Base-by-base conservation (phyloP, 2,113 vertebrate species). In the Corynorhinus townsendii region DNA sequence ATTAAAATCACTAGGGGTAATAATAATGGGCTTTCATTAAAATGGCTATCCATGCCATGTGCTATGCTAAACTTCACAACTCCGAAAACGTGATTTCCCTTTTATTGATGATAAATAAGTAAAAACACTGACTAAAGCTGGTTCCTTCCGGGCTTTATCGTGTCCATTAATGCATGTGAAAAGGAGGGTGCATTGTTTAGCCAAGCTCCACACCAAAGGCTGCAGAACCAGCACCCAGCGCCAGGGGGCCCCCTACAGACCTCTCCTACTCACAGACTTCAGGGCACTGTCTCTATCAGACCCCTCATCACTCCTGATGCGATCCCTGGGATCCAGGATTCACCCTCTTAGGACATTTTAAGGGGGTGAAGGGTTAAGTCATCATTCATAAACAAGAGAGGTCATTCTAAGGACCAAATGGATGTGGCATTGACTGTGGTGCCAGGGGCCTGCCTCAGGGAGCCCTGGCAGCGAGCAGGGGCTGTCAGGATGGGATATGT, bases 191-290 rank as follows among this genome's bases (percentile, higher is more conserved):
- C 19, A 11, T 6, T 35, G 33, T 19, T 52, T 5, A 11, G 45
- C 30, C 30, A n/a, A n/a, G 45, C 45, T 49, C 54, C 79, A 11
- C 30, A 14, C 4, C 16, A 35, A 6, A 17, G 0, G 73, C 40
- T 54, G 11, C 54, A 45, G 15, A 75, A 33, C 26, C n/a, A 56
- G 30, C 45, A 19, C 9, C 12, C 11, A 7, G 30, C 17, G 11
- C 45, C 28, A 4, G 49, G 45, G 14, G 10, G 4, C 1, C 10
- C 17, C 0, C 14, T 9, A 43, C 68, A 54, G 33, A 38, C n/a
- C 16, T 6, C 12, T 22, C 12, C 24, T 28, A 12, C 38, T 11
- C 19, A 40, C 24, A 16, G 43, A 4, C 40, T 49, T 49, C 7
- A n/a, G 15, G 19, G 30, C 35, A 7, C 14, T 2, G 11, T 56